phyloP scores from a whole-genome alignment of 23 tunicate genomes.

The Styela plicata region DNA sequence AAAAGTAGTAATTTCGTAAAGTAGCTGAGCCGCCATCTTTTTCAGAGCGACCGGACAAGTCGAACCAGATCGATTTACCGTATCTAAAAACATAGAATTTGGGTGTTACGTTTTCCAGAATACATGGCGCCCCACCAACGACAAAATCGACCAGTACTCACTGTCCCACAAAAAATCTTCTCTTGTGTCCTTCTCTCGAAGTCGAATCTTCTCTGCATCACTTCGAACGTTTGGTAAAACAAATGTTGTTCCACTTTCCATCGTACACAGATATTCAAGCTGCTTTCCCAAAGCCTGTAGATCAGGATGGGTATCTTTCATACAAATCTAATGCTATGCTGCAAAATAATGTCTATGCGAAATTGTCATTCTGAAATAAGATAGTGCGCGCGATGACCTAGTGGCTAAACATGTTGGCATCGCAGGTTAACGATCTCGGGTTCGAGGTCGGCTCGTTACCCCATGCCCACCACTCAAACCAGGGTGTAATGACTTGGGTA shows the following conservation, averaged over 20 bases:
- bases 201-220: slow-evolving; percentile 23
- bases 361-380: too few species aligned
- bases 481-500: too few species aligned
- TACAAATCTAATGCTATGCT: too few species aligned
- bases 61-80: slow-evolving; percentile 56
- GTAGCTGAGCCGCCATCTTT: slow-evolving; percentile 66
- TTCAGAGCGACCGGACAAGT: slow-evolving; percentile 56
- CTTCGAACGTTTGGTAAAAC: slow-evolving; percentile 33
- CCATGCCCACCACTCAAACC: too few species aligned
- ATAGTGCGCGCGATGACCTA: too few species aligned
- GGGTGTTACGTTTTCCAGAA: too few species aligned
- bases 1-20: slow-evolving; percentile 74
- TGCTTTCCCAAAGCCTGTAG: slow-evolving; percentile 13
- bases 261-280: slow-evolving; percentile 12
- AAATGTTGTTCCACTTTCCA: slow-evolving; percentile 26
- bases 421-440: too few species aligned
- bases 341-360: too few species aligned
- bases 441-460: too few species aligned
- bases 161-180: slow-evolving; percentile 75
- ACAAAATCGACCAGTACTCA: slow-evolving; percentile 20
- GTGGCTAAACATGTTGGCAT: too few species aligned
- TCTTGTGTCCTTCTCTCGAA: slow-evolving; percentile 37
- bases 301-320: too few species aligned
- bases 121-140: too few species aligned
- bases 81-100: slow-evolving; percentile 21